Percentiles rank a stretch among this genome's conserved stretches.
Conservation (phyloP, 2,888 invertebrate genomes). For the Drosophila vallismaia region DNA sequence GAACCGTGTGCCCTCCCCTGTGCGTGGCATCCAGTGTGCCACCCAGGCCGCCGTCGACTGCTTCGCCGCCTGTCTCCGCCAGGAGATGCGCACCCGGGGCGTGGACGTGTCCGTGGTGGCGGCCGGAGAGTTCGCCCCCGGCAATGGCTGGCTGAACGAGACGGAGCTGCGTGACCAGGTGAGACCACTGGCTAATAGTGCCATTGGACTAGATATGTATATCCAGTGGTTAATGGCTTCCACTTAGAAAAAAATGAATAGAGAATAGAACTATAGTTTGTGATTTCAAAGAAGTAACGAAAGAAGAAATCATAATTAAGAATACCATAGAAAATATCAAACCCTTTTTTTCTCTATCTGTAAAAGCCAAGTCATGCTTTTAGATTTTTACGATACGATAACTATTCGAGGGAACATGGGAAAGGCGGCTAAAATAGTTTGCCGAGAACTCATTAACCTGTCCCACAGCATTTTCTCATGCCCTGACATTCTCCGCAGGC, state of each 20-base stretch:
- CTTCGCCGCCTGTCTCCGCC: conserved; percentile 90
- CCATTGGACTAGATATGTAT: conserved; percentile 26
- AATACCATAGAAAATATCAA: background rate
- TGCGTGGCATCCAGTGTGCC: conserved; percentile 92
- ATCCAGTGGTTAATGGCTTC: conserved; percentile 5
- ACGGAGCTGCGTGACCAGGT: conserved; percentile 87
- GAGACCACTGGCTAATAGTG: conserved; percentile 39
- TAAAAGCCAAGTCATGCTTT: conserved; percentile 25
- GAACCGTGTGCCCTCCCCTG: conserved; percentile 91
- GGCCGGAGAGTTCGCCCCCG: conserved; percentile 93
- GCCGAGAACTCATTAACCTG: conserved; percentile 57
- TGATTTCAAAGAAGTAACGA: background rate
- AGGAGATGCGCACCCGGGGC: conserved; percentile 91
- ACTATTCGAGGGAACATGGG: conserved; percentile 27
- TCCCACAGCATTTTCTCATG: conserved; percentile 46
- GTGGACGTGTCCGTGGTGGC: conserved; percentile 94
- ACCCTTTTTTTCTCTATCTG: conserved; percentile 6
- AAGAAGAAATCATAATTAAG: background rate
- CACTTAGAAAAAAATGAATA: conserved; percentile 11
- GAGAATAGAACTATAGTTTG: background rate
- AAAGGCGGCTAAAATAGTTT: conserved; percentile 51
- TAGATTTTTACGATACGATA: conserved; percentile 64
- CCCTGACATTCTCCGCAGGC: conserved; percentile 85
- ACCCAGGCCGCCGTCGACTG: conserved; percentile 91
- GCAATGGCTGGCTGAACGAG: conserved; percentile 91